Evolutionary conservation across 1,140 invertebrate genomes (phyloP).

Genomic region (Gryon sp.): DNA sequence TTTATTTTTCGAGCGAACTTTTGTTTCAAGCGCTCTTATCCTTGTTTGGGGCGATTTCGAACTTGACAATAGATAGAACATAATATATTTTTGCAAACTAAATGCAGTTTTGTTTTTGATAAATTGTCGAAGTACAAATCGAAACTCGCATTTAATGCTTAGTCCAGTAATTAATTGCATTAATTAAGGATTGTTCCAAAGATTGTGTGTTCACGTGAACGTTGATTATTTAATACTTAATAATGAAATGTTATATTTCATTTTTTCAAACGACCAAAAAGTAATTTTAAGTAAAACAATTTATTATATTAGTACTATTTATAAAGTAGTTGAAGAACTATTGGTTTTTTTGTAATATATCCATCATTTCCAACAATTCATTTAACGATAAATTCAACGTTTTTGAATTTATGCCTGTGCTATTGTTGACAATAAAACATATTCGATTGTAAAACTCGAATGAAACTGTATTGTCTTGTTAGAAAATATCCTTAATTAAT

Average conservation of each 20-base stretch:
- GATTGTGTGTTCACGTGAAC: background rate
- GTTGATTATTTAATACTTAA: background rate
- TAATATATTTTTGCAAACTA: constrained; percentile 28
- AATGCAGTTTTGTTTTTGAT: constrained; percentile 16
- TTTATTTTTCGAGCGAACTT: constrained; percentile 19
- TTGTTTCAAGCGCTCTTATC: constrained; percentile 37
- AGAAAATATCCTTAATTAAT: background rate
- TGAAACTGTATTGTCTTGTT: background rate
- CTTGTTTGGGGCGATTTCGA: constrained; percentile 7
- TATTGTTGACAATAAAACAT: too few species aligned
- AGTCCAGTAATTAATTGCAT: background rate
- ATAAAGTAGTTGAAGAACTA: too few species aligned
- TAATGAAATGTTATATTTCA: background rate
- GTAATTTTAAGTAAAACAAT: too few species aligned
- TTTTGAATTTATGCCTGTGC: too few species aligned
- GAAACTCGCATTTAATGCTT: constrained; percentile 38
- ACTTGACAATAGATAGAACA: background rate
- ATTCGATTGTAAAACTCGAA: too few species aligned
- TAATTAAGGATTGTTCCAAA: constrained; percentile 21
- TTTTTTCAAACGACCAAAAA: too few species aligned
- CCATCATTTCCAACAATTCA: too few species aligned
- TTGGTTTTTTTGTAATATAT: too few species aligned
- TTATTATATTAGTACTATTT: too few species aligned
- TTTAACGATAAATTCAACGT: too few species aligned
- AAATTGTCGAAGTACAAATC: constrained; percentile 27